These are phyloP conservation scores for Acronicta leporina DNA, from an alignment of 2,888 invertebrate genomes.

Conservation along the genomic window DNA sequence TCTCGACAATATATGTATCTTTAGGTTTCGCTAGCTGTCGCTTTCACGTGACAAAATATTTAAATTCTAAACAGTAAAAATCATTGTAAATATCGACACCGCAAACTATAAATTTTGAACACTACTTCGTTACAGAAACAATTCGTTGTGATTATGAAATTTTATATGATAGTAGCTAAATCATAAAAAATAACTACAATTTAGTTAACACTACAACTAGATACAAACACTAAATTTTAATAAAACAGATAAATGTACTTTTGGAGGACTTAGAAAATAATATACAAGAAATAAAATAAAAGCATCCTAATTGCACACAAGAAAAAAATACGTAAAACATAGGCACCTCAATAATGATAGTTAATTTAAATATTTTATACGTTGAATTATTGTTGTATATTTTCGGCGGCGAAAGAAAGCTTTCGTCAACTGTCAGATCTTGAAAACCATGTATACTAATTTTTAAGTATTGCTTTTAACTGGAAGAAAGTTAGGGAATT, in stretches of 20 bases:
- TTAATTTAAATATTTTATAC: conserved; percentile 16
- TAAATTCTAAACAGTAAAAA: conserved; percentile 29
- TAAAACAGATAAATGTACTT: conserved; percentile 57
- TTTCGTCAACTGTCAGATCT: conserved; percentile 17
- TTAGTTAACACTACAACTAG: conserved; percentile 57
- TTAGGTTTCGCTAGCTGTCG: conserved; percentile 50
- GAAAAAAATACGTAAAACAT: conserved; percentile 31
- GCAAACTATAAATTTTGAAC: conserved; percentile 31
- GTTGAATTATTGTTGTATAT: conserved; percentile 35
- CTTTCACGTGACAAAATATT: conserved; percentile 29
- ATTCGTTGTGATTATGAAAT: conserved; percentile 56
- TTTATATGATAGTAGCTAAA: conserved; percentile 47
- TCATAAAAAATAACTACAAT: conserved; percentile 49
- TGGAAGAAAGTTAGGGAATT: conserved; percentile 17
- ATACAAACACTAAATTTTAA: conserved; percentile 51
- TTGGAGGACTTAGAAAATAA: conserved; percentile 50
- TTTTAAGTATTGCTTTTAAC: conserved; percentile 18
- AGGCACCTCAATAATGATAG: conserved; percentile 48
- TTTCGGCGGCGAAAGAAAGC: conserved; percentile 30
- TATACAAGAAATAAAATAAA: conserved; percentile 54
- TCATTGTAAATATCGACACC: conserved; percentile 38
- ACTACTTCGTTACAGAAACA: conserved; percentile 31
- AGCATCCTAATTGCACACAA: conserved; percentile 63
- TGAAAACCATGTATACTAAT: conserved; percentile 19
- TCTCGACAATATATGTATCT: conserved; percentile 30